Evolutionary conservation across 2,888 invertebrate genomes (phyloP), one percentile per base, ranked within the genome.

Genomic region (Amphipoea lucens): DNA sequence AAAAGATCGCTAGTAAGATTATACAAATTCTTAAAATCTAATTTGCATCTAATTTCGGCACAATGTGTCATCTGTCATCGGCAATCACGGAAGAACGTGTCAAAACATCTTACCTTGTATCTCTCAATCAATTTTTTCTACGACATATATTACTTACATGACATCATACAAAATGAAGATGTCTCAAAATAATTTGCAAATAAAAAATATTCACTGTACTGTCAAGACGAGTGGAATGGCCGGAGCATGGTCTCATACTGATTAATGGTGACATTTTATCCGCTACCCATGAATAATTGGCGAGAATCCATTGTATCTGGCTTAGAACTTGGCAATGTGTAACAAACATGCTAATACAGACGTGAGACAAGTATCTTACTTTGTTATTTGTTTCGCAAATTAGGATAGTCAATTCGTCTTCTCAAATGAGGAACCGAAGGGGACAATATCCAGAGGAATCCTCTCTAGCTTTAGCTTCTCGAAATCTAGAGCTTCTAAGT

Each of bases 21-120:
- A 72, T 45, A 81, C 72, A 67, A 79, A 80, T 82, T 76, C 70
- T 45, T 63, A 74, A 82, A 67, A 65, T 62, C 72, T n/a, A 71
- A 84, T 89, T 81, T 84, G 84, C 82, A 88, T 87, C 77, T 82
- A 79, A 90, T 84, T 89, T 88, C 63, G 75, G 48, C 76, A 82
- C 83, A 85, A 81, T 82, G 69, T 79, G 66, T 76, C 65, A 73
- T 85, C 68, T 40, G 17, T 85, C 69, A 85, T 54, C 66, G 36
- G 11, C 29, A 51, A 74, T 67, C 73, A 82, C 75, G 70, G 79
- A 75, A 78, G 45, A 75, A 54, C 57, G 3, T 63, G 66, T 82
- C 72, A 74, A 67, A 85, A 69, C 42, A 78, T 45, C 48, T 57
- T 23, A 45, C 40, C 51, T 67, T 60, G 63, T 66, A 74, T 23